A percentile compares a stretch with the other conserved stretches of the same genome.
Evolutionary conservation across 2,797 vertebrate species (phyloP).

Genomic region (Halcyon leucocephala): DNA sequence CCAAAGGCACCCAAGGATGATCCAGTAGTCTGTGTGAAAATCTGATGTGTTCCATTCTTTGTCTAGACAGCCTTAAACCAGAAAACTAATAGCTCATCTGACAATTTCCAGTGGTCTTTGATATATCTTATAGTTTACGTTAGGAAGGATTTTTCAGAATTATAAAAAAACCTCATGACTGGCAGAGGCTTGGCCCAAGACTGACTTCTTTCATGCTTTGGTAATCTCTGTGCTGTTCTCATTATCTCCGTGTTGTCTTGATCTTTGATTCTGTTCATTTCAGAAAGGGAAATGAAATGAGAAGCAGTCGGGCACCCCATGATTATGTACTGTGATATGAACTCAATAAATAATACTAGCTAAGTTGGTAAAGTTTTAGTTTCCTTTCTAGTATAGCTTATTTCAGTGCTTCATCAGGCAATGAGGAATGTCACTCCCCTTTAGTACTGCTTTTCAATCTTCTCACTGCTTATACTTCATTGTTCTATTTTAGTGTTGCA

Average conservation of each 20-base stretch:
- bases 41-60: neutral
- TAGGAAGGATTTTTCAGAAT: neutral
- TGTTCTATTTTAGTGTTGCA: neutral
- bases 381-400: neutral
- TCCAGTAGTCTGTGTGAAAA: neutral
- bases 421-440: neutral
- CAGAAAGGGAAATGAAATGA: no score
- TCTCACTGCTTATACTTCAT: neutral
- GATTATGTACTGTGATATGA: neutral
- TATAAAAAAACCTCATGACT: neutral
- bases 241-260: neutral
- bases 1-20: neutral
- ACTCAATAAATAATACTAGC: neutral
- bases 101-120: neutral
- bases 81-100: neutral
- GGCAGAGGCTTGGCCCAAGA: neutral
- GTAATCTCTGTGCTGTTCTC: neutral
- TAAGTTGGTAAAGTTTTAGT: neutral
- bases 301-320: neutral
- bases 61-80: neutral
- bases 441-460: neutral
- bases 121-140: rapidly evolving
- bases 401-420: neutral
- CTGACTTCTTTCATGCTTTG: neutral
- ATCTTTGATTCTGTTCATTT: neutral